Evolutionary conservation across 1,140 invertebrate genomes (phyloP), one percentile per base, ranked within the genome.

Genomic region (Drosophila nigromelanica): DNA sequence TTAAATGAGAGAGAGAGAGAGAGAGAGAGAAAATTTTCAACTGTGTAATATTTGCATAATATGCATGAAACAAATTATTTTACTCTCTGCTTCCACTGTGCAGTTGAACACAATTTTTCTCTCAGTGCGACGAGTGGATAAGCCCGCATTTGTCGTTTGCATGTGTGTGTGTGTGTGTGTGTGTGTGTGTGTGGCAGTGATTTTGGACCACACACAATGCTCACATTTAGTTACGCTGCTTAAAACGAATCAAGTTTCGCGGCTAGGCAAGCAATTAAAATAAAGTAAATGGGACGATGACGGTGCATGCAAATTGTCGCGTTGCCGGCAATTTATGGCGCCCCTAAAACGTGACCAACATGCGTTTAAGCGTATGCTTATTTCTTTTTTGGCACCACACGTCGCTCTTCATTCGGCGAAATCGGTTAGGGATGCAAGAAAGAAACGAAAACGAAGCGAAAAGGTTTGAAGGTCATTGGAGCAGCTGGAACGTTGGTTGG

Each of bases 291-390:
- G 73, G 51, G 18, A 77, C 72, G 70, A 60, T 60, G 63, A 73
- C 66, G 81, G 77, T 62, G 74, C 80, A 85, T 87, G 82, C 81
- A 78, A 87, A 86, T 81, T 64, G 66, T 52, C 58, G 67, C 79
- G 80, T n/a, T n/a, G n/a, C n/a, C n/a, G n/a, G 67, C 82, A 87
- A 78, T 86, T 87, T 86, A 86, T 76, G 83, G 82, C 78, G 82
- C 82, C 82, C 64, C 75, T 76, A 45, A 86, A 86, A 86, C 82
- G 82, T 86, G 82, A 86, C 82, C 76, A 63, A 83, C 82, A 86
- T 82, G 37, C 75, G 33, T 70, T 78, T 56, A 75, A 58, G 74
- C 70, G 75, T 72, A 50, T 77, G 52, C 43, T 63, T 55, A 42
- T 18, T 55, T 54, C 0, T 70, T 50, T 51, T 68, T 55, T 40